A percentile compares a stretch with the other conserved stretches of the same genome.
Conservation (phyloP, 2,113 vertebrate species). For the Corythornis vintsioides region DNA sequence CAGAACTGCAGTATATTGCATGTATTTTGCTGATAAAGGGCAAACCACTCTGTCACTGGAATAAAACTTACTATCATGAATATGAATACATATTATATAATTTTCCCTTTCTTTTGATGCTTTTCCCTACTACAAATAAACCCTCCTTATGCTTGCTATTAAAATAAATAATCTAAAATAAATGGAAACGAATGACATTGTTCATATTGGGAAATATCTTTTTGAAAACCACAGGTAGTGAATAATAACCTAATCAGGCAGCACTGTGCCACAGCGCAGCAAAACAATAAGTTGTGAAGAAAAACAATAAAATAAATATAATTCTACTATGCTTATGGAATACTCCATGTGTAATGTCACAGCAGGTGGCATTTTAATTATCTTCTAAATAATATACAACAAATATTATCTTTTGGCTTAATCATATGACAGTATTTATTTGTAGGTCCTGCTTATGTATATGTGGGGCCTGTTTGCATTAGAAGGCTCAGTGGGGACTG, state of each 20-base stretch:
- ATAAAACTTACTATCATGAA: neutral
- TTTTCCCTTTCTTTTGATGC: neutral
- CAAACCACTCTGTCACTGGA: neutral
- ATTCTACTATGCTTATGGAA: neutral
- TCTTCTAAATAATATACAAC: neutral
- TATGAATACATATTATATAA: neutral
- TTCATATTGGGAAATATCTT: neutral
- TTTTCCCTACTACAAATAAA: neutral
- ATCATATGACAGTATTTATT: neutral
- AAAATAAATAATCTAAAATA: neutral
- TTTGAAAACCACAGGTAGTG: neutral
- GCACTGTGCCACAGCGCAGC: neutral
- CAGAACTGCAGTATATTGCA: neutral
- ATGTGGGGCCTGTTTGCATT: neutral
- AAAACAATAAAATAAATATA: neutral
- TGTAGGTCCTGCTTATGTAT: neutral
- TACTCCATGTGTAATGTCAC: neutral
- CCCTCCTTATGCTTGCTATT: neutral
- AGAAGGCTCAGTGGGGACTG: neutral
- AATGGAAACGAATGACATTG: neutral
- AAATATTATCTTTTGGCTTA: neutral
- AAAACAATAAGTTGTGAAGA: conserved; percentile 12
- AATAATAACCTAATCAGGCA: neutral
- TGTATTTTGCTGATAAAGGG: neutral
- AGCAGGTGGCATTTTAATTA: neutral